These are phyloP conservation scores for Calycopis cecrops DNA, from an alignment of 1,140 invertebrate species.

Conservation along the genomic window DNA sequence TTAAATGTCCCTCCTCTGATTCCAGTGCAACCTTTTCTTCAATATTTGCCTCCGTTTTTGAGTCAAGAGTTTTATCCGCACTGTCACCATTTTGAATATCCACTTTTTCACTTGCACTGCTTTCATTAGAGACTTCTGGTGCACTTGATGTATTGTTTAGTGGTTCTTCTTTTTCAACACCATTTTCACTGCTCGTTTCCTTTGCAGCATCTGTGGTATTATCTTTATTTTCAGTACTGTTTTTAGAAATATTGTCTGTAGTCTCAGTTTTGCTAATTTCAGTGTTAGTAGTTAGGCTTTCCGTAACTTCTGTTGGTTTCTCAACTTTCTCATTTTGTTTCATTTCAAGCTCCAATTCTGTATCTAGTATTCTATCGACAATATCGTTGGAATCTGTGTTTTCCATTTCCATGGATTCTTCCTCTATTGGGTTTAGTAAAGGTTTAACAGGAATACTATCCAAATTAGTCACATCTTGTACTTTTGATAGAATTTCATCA, in stretches of 20 bases:
- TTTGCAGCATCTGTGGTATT: neutral
- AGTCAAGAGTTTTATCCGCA: conserved; percentile 1
- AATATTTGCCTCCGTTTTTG: neutral
- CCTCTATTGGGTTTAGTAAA: conserved; percentile 50
- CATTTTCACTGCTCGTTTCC: conserved; percentile 23
- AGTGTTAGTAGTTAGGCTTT: conserved; percentile 12
- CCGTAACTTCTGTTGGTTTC: conserved; percentile 25
- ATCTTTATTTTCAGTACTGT: neutral
- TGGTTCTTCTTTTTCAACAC: conserved; percentile 5
- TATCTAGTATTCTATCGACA: conserved; percentile 54
- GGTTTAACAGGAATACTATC: conserved; percentile 58
- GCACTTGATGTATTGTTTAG: neutral
- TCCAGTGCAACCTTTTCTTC: conserved; percentile 19
- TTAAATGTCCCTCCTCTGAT: conserved; percentile 36
- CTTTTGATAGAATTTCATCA: conserved; percentile 62
- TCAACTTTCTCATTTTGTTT: conserved; percentile 33
- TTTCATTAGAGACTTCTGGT: neutral
- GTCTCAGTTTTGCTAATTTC: neutral
- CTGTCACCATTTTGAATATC: conserved; percentile 24
- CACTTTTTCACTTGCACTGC: conserved; percentile 16
- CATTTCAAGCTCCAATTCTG: conserved; percentile 51
- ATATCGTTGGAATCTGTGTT: conserved; percentile 55
- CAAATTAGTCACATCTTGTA: conserved; percentile 61
- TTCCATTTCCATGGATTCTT: conserved; percentile 62
- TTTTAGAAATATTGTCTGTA: neutral